Base-by-base conservation (phyloP, 2,888 invertebrate genomes). In the Aleiodes alternator region DNA sequence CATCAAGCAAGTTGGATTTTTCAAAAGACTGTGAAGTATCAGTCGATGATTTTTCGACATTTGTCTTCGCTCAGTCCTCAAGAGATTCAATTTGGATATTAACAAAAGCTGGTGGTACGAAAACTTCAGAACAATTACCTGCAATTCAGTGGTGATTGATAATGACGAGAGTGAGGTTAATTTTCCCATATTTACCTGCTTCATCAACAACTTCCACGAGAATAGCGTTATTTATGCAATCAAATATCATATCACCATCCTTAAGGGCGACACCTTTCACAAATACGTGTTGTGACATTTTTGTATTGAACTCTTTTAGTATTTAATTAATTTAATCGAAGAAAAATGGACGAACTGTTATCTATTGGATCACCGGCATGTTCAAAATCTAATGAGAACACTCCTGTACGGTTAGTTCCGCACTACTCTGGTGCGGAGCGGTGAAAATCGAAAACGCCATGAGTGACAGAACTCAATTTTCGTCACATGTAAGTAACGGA, bases 371-470 rank as follows among this genome's bases (percentile, higher is more conserved):
- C 5, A 5, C 31, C 3, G 31, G 31, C 31, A 31, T 4, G 3
- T 3, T 31, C 3, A 5, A 31, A 31, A 4, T 31, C 3, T 5
- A 31, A 5, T 53, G 14, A 53, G n/a, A 7, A 53, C 14, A 53
- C 14, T 53, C 53, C 2, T 7, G 14, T 53, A 5, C 9, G 53
- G 14, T 12, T 53, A 53, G 53, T 53, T n/a, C 53, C 14, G 14
- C 53, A 14, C 53, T 53, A n/a, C 14, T 53, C 14, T n/a, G 53
- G 53, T 6, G 53, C 14, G n/a, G 14, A 16, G 53, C 53, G 14
- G 14, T 5, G 14, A 14, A 53, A 53, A 53, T 53, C 53, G n/a
- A 53, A 53, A 53, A 53, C 53, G 53, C 53, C 53, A 53, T 53
- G n/a, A n/a, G n/a, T n/a, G n/a, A n/a, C n/a, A n/a, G n/a, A n/a